Evolutionary conservation across 2,888 invertebrate species (phyloP), one percentile per base, ranked within the genome.

Genomic region (Leptopilina syphax): DNA sequence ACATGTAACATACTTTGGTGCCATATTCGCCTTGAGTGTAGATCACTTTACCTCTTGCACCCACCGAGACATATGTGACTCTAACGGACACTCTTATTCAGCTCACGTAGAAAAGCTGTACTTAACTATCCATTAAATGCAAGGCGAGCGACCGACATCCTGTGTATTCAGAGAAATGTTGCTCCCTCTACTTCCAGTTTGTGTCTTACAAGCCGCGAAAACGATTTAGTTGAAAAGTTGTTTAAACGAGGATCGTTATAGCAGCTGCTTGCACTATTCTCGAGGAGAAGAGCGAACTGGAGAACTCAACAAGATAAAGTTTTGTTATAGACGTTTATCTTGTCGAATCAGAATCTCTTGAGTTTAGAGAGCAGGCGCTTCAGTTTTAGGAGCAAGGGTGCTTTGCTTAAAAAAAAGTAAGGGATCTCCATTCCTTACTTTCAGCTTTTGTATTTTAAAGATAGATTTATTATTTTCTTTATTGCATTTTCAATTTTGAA

Each of bases 91-190:
- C 78, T 84, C 77, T 82, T 83, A 90, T 90, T 90, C 90, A 85
- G 84, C 84, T 85, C 90, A 88, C 89, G 90, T 89, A 89, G 86
- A 85, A 86, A 88, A 88, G 85, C 88, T 89, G 88, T 88, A 89
- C 90, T 90, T 90, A 90, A 90, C 89, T 88, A 89, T 89, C 90
- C 88, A 89, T 90, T 90, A 90, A 90, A 89, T 88, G 89, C 86
- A 86, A 88, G 34, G 84, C 85, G 78, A 77, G 84, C 85, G 79
- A 77, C 79, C 83, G 82, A 84, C 85, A 82, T 82, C 79, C 80
- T 12, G 57, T 54, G 73, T 73, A 73, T 54, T 13, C 27, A 34
- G 73, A 73, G 57, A 68, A 68, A 44, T 44, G 24, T 50, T 50
- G 10, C 50, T 10, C 44, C 44, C 44, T 44, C 44, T 44, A 34